Evolutionary conservation across 2,888 invertebrate genomes (phyloP).

Genomic region (Oscheius sp.): DNA sequence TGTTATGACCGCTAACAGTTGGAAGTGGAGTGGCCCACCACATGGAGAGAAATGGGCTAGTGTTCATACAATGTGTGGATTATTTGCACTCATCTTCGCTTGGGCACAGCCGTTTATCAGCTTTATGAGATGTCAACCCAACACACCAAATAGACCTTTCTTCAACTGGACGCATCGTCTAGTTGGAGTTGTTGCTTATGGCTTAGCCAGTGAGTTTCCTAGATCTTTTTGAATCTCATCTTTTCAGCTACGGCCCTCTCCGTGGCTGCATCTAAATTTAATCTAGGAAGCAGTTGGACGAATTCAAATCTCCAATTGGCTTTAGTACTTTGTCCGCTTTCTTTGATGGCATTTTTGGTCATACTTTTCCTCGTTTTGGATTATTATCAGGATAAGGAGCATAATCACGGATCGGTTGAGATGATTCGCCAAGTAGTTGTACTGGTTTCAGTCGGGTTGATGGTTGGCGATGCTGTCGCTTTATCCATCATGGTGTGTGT

Average conservation of each 20-base stretch:
- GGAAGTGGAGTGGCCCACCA: constrained; percentile 48
- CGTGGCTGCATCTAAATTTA: constrained; percentile 48
- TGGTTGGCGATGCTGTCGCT: constrained; percentile 11
- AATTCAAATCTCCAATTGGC: constrained; percentile 30
- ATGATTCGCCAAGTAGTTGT: constrained; percentile 11
- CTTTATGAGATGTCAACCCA: constrained; percentile 46
- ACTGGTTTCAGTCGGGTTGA: neutral
- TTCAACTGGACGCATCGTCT: constrained; percentile 57
- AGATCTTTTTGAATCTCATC: neutral
- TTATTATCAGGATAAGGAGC: neutral
- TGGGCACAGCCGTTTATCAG: constrained; percentile 58
- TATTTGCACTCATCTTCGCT: constrained; percentile 47
- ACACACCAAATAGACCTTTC: constrained; percentile 49
- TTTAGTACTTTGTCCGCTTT: constrained; percentile 39
- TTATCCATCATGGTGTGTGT: constrained; percentile 6
- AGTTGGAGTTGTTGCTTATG: constrained; percentile 49
- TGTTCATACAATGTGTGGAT: constrained; percentile 46
- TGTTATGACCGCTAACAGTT: constrained; percentile 45
- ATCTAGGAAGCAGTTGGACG: neutral
- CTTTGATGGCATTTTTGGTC: constrained; percentile 33
- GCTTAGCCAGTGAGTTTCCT: constrained; percentile 47
- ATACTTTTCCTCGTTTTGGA: constrained; percentile 33
- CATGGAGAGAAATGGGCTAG: constrained; percentile 34
- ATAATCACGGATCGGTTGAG: neutral
- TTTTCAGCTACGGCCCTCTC: constrained; percentile 49